A percentile compares a stretch with the other conserved stretches of the same genome.
Evolutionary conservation across 2,113 vertebrate species (phyloP).

Genomic region (Hiodon tergisus): DNA sequence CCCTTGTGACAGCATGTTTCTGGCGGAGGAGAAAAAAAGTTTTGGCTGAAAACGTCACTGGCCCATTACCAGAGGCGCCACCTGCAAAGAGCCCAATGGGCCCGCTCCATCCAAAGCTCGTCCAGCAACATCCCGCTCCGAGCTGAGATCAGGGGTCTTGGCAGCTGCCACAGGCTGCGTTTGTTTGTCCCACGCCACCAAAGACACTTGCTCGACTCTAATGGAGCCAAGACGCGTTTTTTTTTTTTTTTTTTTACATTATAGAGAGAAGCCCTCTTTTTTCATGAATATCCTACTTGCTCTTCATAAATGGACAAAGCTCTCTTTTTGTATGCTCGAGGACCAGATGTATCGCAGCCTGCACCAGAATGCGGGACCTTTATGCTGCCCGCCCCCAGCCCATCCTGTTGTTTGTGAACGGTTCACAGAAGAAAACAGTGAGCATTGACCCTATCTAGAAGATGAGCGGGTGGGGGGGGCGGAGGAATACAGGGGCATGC

Average conservation of each 20-base stretch:
- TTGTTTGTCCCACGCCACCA: conserved; percentile 54
- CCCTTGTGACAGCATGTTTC: conserved; percentile 51
- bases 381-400: not conserved
- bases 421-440: not conserved
- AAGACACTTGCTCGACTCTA: conserved; percentile 52
- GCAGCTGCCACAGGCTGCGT: conserved; percentile 48
- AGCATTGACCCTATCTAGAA: not conserved
- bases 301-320: conserved; percentile 37
- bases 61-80: conserved; percentile 57
- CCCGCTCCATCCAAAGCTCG: conserved; percentile 40
- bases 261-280: conserved; percentile 36
- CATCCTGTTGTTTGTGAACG: not conserved
- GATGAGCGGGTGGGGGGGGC: not conserved
- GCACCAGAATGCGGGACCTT: not conserved
- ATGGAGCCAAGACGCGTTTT: conserved; percentile 54
- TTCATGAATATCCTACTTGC: conserved; percentile 40
- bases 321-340: conserved; percentile 27
- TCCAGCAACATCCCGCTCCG: conserved; percentile 62
- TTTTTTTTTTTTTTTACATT: conserved; percentile 32
- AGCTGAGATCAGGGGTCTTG: conserved; percentile 60
- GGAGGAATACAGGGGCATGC: not conserved
- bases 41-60: conserved; percentile 60
- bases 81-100: conserved; percentile 54
- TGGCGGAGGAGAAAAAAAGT: conserved; percentile 31
- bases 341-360: conserved; percentile 37